phyloP scores from a whole-genome alignment of 2,797 vertebrate species.

The Rhinella marina region DNA sequence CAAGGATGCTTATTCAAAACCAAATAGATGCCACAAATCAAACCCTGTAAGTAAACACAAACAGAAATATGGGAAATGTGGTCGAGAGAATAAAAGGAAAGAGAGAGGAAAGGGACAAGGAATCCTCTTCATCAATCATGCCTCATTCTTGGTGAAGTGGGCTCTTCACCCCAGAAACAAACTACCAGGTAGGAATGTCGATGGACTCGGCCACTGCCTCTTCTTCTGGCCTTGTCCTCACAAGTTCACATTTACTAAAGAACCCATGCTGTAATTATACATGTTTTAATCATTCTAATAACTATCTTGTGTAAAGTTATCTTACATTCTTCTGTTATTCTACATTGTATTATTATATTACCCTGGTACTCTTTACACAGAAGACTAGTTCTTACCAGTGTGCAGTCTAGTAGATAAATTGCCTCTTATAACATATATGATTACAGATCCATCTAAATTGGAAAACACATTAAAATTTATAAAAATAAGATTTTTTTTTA shows the following conservation, averaged over 20 bases:
- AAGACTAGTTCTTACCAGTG: not conserved
- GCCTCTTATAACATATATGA: not conserved
- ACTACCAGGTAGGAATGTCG: constrained; percentile 78
- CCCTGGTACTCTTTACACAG: too few species aligned
- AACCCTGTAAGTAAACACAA: constrained; percentile 88
- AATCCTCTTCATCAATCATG: constrained; percentile 73
- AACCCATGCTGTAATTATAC: not conserved
- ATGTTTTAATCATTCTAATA: not conserved
- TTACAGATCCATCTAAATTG: not conserved
- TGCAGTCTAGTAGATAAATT: not conserved
- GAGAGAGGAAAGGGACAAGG: constrained; percentile 66
- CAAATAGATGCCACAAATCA: constrained; percentile 89
- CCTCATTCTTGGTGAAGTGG: constrained; percentile 66
- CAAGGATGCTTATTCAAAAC: constrained; percentile 84
- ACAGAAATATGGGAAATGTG: constrained; percentile 87
- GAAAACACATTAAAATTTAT: not conserved
- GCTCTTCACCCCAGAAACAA: constrained; percentile 72
- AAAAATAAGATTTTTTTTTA: not conserved
- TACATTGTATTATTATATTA: not conserved
- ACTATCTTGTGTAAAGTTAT: not conserved
- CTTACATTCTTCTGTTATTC: constrained; percentile 66
- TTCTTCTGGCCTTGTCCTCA: constrained; percentile 68
- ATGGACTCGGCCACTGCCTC: constrained; percentile 74
- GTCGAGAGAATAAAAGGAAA: constrained; percentile 67
- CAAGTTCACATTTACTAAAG: constrained; percentile 66